These are phyloP conservation scores for Chelon auratus DNA, from an alignment of 2,797 vertebrate genomes.

Conservation along the genomic window DNA sequence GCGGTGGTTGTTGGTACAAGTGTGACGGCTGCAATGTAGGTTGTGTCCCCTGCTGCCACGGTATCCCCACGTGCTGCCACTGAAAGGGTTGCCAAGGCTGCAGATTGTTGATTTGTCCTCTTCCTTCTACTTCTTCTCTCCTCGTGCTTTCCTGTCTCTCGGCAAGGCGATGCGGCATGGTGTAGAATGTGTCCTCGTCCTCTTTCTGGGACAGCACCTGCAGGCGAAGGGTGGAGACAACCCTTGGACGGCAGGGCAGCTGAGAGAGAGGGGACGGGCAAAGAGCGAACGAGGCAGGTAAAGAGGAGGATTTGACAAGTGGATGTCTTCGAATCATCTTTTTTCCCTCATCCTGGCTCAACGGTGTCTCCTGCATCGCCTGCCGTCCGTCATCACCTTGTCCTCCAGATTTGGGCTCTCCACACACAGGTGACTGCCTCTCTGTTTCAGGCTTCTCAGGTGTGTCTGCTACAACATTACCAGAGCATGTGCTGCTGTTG, in stretches of 20 bases:
- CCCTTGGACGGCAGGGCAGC: conserved; percentile 11
- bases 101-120: not conserved
- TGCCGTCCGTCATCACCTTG: not conserved
- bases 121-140: not conserved
- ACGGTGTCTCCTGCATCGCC: fast-evolving
- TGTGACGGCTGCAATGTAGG: not conserved
- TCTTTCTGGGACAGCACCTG: conserved; percentile 36
- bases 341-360: not conserved
- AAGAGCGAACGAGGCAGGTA: not conserved
- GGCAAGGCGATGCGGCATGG: not conserved
- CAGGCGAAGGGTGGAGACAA: conserved; percentile 60
- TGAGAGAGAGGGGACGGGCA: conserved; percentile 5
- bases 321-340: not conserved
- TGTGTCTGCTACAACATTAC: not conserved
- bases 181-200: not conserved
- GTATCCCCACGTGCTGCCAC: not conserved
- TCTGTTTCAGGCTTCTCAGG: not conserved
- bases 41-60: conserved; percentile 8
- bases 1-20: too few species aligned
- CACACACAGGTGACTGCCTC: not conserved
- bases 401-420: not conserved
- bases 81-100: not conserved
- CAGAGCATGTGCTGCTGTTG: conserved; percentile 7
- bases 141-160: not conserved
- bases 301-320: conserved; percentile 12